Percentiles rank a stretch among this genome's conserved stretches.
Conservation (phyloP, 2,797 vertebrate genomes). For the Borostomias antarcticus region DNA sequence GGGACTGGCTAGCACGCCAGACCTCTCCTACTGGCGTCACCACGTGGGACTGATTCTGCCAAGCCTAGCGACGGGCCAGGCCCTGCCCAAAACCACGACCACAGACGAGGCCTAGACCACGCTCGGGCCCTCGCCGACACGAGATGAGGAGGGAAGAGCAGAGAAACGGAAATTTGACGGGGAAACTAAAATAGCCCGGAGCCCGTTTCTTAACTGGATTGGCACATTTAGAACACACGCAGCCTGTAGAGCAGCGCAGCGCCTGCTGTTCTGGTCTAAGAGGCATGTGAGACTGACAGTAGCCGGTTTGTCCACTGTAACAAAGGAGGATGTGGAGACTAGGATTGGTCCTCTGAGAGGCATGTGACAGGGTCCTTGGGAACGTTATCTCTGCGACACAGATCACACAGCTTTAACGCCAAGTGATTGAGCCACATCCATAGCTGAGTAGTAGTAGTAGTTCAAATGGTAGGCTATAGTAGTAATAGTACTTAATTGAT, state of each 20-base stretch:
- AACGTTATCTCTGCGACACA: constrained; percentile 49
- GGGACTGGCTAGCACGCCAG: constrained; percentile 13
- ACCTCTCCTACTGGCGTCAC: constrained; percentile 33
- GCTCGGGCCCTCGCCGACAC: constrained; percentile 37
- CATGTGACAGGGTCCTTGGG: constrained; percentile 14
- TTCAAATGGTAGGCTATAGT: too few relatives aligned
- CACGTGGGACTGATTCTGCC: constrained; percentile 55
- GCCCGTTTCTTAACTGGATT: constrained; percentile 28
- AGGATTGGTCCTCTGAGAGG: constrained; percentile 29
- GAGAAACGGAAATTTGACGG: too few relatives aligned
- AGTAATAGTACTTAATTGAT: too few relatives aligned
- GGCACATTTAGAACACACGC: constrained; percentile 40
- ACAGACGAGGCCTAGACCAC: constrained; percentile 28
- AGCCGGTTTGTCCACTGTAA: constrained; percentile 45
- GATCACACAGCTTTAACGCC: constrained; percentile 15
- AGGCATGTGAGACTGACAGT: too few relatives aligned
- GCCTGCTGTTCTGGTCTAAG: too few relatives aligned
- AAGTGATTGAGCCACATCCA: too few relatives aligned
- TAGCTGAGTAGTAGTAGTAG: too few relatives aligned
- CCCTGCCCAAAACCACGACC: constrained; percentile 72
- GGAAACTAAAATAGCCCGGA: not conserved
- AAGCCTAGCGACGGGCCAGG: constrained; percentile 48
- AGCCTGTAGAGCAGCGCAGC: not conserved
- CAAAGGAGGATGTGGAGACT: constrained; percentile 33
- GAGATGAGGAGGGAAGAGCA: constrained; percentile 23